phyloP scores from a whole-genome alignment of 2,797 vertebrate species.

The Rhinophrynus dorsalis region DNA sequence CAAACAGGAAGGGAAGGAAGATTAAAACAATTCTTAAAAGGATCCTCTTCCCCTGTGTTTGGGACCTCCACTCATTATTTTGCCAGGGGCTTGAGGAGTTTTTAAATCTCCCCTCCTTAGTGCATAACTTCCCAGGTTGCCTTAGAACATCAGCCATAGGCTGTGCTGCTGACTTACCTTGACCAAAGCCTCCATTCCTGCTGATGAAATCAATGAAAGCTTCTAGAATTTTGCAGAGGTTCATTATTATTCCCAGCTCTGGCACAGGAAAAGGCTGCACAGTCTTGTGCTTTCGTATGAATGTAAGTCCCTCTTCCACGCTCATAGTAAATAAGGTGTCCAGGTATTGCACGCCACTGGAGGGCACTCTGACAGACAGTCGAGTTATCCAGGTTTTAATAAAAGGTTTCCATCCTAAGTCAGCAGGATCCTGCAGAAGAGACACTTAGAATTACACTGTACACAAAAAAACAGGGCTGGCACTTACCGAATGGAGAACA shows the following conservation, averaged over 20 bases:
- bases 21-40: too few relatives aligned
- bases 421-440: slow-evolving; percentile 55
- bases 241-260: slow-evolving; percentile 53
- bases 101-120: too few relatives aligned
- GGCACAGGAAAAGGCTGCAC: slow-evolving; percentile 51
- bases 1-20: too few relatives aligned
- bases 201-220: slow-evolving; percentile 61
- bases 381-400: slow-evolving; percentile 56
- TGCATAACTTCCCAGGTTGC: too few relatives aligned
- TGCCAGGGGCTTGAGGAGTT: too few relatives aligned
- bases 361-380: slow-evolving; percentile 45
- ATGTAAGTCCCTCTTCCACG: slow-evolving; percentile 48
- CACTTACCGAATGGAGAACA: too few relatives aligned
- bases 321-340: slow-evolving; percentile 53
- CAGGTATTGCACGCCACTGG: slow-evolving; percentile 46
- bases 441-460: too few relatives aligned
- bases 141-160: too few relatives aligned
- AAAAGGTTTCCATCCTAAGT: slow-evolving; percentile 59
- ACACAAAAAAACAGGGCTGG: too few relatives aligned
- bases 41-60: too few relatives aligned
- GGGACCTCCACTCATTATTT: too few relatives aligned
- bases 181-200: slow-evolving; percentile 39
- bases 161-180: too few relatives aligned
- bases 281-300: slow-evolving; percentile 53
- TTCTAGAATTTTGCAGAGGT: slow-evolving; percentile 61